phyloP scores from a whole-genome alignment of 2,113 vertebrate species.

The Bubalus kerabau region DNA sequence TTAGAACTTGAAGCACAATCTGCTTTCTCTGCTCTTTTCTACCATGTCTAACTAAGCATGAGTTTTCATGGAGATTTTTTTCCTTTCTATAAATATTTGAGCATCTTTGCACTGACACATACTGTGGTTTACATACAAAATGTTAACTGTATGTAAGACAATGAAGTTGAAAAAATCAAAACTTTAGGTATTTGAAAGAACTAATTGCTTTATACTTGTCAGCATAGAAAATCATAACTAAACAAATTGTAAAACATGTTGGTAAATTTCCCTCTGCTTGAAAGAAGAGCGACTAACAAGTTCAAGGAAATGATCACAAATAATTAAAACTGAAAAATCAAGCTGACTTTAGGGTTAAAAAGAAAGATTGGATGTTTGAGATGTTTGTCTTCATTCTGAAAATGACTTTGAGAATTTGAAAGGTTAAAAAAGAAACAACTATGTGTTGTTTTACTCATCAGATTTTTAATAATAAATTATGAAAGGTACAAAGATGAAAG shows the following conservation, averaged over 20 bases:
- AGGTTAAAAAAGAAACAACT: background rate
- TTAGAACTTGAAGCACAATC: background rate
- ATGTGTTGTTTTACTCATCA: background rate
- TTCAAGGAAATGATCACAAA: background rate
- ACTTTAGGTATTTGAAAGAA: background rate
- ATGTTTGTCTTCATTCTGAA: background rate
- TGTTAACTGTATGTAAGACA: background rate
- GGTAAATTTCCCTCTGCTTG: background rate
- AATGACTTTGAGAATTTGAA: background rate
- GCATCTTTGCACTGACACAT: background rate
- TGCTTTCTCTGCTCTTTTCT: background rate
- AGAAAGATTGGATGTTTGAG: background rate
- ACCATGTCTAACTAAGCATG: background rate
- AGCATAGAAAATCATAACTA: background rate
- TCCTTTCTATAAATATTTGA: background rate
- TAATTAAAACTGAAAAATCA: background rate
- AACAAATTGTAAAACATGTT: background rate
- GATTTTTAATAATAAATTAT: background rate
- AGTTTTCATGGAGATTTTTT: background rate
- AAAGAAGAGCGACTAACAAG: background rate
- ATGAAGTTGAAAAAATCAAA: background rate
- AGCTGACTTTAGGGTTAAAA: background rate
- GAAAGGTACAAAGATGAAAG: background rate
- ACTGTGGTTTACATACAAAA: background rate
- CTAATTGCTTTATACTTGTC: background rate